A percentile compares a stretch with the other conserved stretches of the same genome.
Evolutionary conservation across 2,797 vertebrate genomes (phyloP).

Genomic region (Avahi laniger): DNA sequence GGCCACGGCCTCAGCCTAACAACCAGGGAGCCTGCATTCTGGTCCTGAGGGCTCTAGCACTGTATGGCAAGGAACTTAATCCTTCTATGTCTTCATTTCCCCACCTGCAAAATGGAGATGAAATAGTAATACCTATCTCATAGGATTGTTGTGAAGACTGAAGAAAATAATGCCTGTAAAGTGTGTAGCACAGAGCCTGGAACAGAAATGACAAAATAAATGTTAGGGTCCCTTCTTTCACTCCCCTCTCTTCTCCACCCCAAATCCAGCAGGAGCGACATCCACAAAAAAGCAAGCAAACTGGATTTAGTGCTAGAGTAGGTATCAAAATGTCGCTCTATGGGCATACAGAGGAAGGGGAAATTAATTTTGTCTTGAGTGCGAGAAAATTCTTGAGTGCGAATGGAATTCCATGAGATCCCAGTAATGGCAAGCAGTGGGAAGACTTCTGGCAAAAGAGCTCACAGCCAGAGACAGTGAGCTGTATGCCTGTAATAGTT

Average conservation of each 20-base stretch:
- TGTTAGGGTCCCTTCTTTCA: not conserved
- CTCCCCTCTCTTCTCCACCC: not conserved
- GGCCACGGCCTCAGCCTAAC: not conserved
- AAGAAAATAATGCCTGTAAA: not conserved
- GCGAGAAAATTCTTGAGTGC: not conserved
- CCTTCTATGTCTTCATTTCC: not conserved
- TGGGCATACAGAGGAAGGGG: not conserved
- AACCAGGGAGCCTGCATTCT: not conserved
- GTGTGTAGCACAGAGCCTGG: not conserved
- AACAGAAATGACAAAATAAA: not conserved
- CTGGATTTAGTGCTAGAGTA: not conserved
- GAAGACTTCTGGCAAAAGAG: not conserved
- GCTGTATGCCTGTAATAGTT: not conserved
- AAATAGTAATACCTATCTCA: not conserved
- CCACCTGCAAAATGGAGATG: not conserved
- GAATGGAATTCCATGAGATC: not conserved
- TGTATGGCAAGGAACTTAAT: not conserved
- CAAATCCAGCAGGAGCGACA: not conserved
- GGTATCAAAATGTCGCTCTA: not conserved
- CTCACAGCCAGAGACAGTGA: not conserved
- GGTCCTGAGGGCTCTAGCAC: not conserved
- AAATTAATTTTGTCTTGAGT: not conserved
- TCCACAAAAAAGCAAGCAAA: not conserved
- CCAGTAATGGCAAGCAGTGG: not conserved
- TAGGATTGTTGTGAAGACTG: not conserved